Conservation (phyloP, 2,797 vertebrate genomes). For the Dicrostonyx torquatus region DNA sequence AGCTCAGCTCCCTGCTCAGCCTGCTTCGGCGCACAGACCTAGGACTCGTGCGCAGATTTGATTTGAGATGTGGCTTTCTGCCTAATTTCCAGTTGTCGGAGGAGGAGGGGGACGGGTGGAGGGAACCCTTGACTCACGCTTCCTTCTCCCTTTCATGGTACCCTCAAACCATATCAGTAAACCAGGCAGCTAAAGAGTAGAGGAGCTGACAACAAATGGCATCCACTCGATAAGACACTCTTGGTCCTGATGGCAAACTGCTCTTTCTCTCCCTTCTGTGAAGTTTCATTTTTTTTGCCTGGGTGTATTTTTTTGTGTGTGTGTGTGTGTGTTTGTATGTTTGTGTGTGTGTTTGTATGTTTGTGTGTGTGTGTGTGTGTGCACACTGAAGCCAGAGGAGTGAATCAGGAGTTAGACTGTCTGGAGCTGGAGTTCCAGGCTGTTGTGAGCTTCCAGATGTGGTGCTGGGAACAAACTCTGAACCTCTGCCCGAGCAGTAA, state of each 20-base stretch:
- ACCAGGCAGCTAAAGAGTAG: neutral
- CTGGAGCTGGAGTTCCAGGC: neutral
- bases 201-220: neutral
- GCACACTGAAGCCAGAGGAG: neutral
- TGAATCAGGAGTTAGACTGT: neutral
- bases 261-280: neutral
- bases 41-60: neutral
- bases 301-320: no score
- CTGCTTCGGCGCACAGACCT: neutral
- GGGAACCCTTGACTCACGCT: neutral
- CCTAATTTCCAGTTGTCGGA: neutral
- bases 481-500: neutral
- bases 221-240: neutral
- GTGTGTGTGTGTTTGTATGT: neutral
- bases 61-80: neutral
- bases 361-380: neutral
- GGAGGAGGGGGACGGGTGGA: neutral
- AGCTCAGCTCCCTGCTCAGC: neutral
- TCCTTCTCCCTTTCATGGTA: neutral
- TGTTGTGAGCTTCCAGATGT: neutral
- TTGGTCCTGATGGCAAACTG: neutral
- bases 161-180: neutral
- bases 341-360: accelerated
- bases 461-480: neutral
- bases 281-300: neutral